Conservation (phyloP, 2,888 invertebrate species). For the Lasioglossum figueresi region DNA sequence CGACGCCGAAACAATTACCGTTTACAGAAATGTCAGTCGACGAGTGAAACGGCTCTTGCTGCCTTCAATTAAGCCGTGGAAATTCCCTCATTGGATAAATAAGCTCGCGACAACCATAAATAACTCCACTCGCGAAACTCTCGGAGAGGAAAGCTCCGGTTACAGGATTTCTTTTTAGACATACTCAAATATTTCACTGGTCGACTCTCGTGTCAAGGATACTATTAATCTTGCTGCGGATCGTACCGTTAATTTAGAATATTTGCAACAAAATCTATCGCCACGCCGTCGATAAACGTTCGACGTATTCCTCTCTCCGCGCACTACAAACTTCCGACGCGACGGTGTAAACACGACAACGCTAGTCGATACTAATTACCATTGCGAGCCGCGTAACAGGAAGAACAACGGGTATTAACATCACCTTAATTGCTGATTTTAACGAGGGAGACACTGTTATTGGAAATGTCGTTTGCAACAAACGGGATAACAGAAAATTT, state of each 20-base stretch:
- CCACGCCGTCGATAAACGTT: conserved; percentile 21
- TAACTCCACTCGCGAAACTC: not conserved
- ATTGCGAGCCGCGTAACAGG: conserved; percentile 57
- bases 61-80: not conserved
- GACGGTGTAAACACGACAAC: conserved; percentile 65
- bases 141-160: not conserved
- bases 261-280: conserved; percentile 64
- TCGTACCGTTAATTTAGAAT: conserved; percentile 36
- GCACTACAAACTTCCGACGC: conserved; percentile 53
- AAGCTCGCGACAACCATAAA: not conserved
- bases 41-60: not conserved
- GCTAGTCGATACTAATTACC: conserved; percentile 73
- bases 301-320: conserved; percentile 39
- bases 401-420: conserved; percentile 71
- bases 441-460: not conserved
- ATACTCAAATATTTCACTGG: not conserved
- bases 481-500: not conserved
- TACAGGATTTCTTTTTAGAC: not conserved
- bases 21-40: not conserved
- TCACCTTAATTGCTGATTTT: conserved; percentile 70
- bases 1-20: conserved; percentile 2
- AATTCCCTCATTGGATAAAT: not conserved
- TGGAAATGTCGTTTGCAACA: not conserved
- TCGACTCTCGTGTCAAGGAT: too few relatives aligned
- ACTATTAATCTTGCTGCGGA: not conserved